Base-by-base conservation (phyloP, 2,113 vertebrate species). In the Vulpes ferrilata region DNA sequence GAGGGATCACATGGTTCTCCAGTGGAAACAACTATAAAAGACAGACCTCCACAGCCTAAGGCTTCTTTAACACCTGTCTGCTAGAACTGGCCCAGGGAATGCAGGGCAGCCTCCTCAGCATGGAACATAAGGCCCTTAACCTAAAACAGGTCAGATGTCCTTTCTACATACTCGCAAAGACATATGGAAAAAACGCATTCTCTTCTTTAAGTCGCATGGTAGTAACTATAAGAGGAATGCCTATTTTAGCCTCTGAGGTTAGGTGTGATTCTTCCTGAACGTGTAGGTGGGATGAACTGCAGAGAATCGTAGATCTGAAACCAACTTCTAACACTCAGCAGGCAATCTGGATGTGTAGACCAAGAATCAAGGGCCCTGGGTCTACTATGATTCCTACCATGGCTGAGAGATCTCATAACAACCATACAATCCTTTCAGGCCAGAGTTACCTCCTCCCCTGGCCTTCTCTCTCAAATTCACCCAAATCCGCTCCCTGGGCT, bases 221-320 rank as follows among this genome's bases (percentile, higher is more conserved):
- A 88, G 51, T 30, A 55, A 62, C 64, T 82, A n/a, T 35, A 17
- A 78, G 53, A 83, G 30, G 20, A 74, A 67, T n/a, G 55, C 15
- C 87, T 57, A 59, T n/a, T 3, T 81, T 43, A 57, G 57, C 55
- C 71, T 74, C 60, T 57, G 16, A 78, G 38, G 11, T 32, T 48
- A 76, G 74, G 38, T 0, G 2, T 48, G 35, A 32, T 32, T 83
- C 90, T 60, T 62, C n/a, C 62, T 90, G 87, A 86, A 23, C 15
- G 48, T 2, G 12, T 4, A 92, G n/a, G 65, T 8, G 11, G n/a
- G 27, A 7, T 51, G n/a, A 60, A 30, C 7, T 0, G 0, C 10
- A 6, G 76, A 84, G 20, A 85, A 51, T 1, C n/a, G 5, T 6
- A 9, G 7, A 87, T 23, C 38, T 74, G 64, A 93, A 81, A 22